Evolutionary conservation across 2,113 vertebrate species (phyloP).

Genomic region (Lasiurus cinereus): DNA sequence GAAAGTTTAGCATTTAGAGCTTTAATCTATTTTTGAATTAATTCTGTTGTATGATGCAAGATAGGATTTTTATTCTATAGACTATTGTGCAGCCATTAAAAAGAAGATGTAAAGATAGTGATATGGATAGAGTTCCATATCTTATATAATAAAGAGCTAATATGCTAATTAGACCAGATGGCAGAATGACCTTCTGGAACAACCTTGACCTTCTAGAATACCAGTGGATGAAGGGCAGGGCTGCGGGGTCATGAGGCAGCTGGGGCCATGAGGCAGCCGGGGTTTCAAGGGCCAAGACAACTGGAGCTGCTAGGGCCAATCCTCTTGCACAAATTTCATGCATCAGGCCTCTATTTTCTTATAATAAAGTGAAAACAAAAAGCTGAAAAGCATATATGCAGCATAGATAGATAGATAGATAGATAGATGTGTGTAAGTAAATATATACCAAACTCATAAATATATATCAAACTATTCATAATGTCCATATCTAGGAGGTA

Average conservation of each 20-base stretch:
- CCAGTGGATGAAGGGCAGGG: too few relatives aligned
- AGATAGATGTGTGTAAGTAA: not conserved
- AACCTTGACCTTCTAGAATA: too few relatives aligned
- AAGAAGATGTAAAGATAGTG: not conserved
- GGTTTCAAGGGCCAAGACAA: too few relatives aligned
- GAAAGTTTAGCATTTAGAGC: not conserved
- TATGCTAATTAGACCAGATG: too few relatives aligned
- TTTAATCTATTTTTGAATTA: not conserved
- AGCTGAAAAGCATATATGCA: not conserved
- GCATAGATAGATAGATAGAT: not conserved
- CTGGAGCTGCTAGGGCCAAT: too few relatives aligned
- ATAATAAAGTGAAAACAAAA: not conserved
- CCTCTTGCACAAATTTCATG: too few relatives aligned
- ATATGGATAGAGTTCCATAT: not conserved
- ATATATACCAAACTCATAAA: not conserved
- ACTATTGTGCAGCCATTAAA: not conserved
- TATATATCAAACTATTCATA: not conserved
- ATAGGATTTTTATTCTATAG: not conserved
- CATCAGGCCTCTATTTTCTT: not conserved
- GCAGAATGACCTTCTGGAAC: too few relatives aligned
- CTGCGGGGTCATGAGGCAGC: too few relatives aligned
- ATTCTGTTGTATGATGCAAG: too few relatives aligned
- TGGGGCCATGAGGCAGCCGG: too few relatives aligned
- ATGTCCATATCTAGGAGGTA: not conserved
- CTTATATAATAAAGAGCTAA: too few relatives aligned